Conservation (phyloP, 2,797 vertebrate genomes). For the Epinephelus coioides region DNA sequence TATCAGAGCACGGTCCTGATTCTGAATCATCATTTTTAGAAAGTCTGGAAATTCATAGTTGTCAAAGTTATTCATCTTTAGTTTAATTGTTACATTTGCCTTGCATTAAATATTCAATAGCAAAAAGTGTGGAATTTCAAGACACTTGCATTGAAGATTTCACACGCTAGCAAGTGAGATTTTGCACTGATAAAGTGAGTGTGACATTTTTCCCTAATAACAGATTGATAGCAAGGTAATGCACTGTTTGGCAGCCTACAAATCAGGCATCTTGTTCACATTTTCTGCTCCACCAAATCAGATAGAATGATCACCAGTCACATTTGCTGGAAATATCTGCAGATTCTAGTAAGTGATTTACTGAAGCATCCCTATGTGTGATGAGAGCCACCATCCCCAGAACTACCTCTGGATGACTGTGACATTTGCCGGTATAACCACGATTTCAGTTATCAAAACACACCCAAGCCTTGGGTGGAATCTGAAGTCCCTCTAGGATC, state of each 20-base stretch:
- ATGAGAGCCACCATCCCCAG: neutral
- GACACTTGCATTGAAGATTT: constrained; percentile 13
- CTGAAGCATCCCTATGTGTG: neutral
- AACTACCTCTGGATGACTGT: constrained; percentile 36
- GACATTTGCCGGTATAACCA: constrained; percentile 48
- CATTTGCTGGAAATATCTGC: constrained; percentile 29
- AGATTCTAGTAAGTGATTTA: constrained; percentile 24
- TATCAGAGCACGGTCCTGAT: neutral
- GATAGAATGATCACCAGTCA: constrained; percentile 35
- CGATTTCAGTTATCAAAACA: constrained; percentile 29
- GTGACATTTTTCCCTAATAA: constrained; percentile 19
- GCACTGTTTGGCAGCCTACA: constrained; percentile 44
- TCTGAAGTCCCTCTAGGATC: neutral
- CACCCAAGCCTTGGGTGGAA: constrained; percentile 17
- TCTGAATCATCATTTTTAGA: neutral
- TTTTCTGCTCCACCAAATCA: constrained; percentile 56
- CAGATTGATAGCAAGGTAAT: constrained; percentile 13
- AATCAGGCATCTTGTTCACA: constrained; percentile 49
- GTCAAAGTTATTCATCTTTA: neutral
- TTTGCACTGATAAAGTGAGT: constrained; percentile 23
- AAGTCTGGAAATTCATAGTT: neutral
- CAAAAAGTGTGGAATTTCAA: neutral
- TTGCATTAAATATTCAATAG: neutral
- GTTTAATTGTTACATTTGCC: neutral
- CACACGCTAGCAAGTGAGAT: neutral